A percentile compares a stretch with the other conserved stretches of the same genome.
phyloP scores from a whole-genome alignment of 2,888 invertebrate species.

The Hyalella azteca region DNA sequence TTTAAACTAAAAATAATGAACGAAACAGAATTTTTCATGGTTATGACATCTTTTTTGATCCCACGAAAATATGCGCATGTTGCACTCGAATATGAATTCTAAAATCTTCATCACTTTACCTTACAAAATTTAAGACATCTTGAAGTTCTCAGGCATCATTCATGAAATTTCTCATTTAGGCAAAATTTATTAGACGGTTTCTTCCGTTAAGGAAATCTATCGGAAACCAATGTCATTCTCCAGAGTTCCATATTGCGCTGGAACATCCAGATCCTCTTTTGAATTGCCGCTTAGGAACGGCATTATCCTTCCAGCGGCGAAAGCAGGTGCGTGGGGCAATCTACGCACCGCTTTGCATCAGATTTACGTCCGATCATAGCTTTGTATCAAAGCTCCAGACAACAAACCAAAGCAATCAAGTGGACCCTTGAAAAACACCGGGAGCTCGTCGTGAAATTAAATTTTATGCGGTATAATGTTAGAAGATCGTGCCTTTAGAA shows the following conservation, averaged over 20 bases:
- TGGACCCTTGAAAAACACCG: too few species aligned
- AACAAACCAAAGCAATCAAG: too few species aligned
- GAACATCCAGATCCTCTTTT: neutral
- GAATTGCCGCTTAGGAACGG: constrained; percentile 2
- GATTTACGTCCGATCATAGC: too few species aligned
- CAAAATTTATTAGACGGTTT: constrained; percentile 23
- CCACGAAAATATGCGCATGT: too few species aligned
- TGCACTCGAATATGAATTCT: neutral
- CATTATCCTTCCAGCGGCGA: neutral
- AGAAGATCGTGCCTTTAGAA: too few species aligned
- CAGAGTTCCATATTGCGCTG: constrained; percentile 24
- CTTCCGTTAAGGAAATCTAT: constrained; percentile 34
- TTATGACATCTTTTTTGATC: neutral
- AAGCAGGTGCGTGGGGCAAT: constrained; percentile 14
- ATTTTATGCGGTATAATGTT: too few species aligned
- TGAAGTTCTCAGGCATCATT: neutral
- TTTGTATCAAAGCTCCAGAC: too few species aligned
- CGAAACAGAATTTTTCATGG: too few species aligned
- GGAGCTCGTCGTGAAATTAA: too few species aligned
- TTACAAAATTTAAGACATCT: neutral
- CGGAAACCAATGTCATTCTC: constrained; percentile 32
- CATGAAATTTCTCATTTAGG: constrained; percentile 15
- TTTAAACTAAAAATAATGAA: too few species aligned
- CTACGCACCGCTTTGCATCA: neutral
- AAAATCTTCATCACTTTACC: neutral